Evolutionary conservation across 2,113 vertebrate species (phyloP).

Genomic region (Chloropsis cyanopogon): DNA sequence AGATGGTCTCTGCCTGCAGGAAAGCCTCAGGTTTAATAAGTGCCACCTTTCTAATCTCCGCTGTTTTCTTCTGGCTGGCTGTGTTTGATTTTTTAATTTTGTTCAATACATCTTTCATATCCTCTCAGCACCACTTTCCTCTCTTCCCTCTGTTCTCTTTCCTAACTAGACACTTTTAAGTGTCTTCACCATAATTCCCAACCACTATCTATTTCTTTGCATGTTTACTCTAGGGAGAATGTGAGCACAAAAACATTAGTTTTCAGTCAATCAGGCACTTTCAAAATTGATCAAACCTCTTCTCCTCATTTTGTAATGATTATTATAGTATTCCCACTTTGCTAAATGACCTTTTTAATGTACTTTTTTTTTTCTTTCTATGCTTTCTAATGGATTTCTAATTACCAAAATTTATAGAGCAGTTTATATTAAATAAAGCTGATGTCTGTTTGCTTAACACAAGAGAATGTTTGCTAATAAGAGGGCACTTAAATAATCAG

Average conservation of each 20-base stretch:
- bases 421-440: neutral
- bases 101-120: neutral
- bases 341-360: neutral
- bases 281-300: neutral
- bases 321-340: neutral
- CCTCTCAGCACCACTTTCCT: fast-evolving
- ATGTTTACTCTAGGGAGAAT: neutral
- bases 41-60: neutral
- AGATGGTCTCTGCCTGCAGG: neutral
- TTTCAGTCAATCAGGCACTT: neutral
- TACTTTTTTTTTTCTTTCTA: neutral
- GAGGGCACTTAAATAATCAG: neutral
- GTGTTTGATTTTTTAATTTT: neutral
- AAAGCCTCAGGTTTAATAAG: neutral
- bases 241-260: neutral
- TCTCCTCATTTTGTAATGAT: neutral
- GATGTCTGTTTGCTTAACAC: neutral
- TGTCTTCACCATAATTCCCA: neutral
- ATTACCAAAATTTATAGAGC: neutral
- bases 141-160: neutral
- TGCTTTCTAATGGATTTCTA: neutral
- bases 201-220: neutral
- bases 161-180: neutral
- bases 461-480: neutral
- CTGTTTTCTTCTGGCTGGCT: neutral